Evolutionary conservation across 2,888 invertebrate species (phyloP).

Genomic region (Trissoscelio sp.): DNA sequence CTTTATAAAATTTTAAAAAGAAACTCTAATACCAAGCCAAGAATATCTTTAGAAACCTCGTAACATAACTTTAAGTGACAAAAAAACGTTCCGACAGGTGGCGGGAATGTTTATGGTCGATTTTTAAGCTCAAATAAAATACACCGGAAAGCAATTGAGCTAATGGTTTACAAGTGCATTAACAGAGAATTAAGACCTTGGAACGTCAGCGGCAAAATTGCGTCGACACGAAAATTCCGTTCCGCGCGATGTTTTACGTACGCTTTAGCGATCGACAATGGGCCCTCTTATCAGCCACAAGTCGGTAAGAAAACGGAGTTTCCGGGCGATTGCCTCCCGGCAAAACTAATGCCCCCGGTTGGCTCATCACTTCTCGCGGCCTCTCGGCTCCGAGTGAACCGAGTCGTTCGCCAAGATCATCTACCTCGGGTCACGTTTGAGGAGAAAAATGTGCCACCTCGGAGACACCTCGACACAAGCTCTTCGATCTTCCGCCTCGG

Average conservation of each 20-base stretch:
- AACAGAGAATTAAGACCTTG: constrained; percentile 18
- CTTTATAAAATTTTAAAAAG: too few species aligned
- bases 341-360: constrained; percentile 51
- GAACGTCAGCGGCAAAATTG: not conserved
- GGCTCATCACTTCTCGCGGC: constrained; percentile 23
- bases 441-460: constrained; percentile 15
- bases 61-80: too few species aligned
- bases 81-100: not conserved
- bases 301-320: constrained; percentile 51
- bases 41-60: too few species aligned
- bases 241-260: constrained; percentile 7
- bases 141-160: not conserved
- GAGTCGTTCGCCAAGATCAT: constrained; percentile 17
- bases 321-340: constrained; percentile 55
- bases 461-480: not conserved
- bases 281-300: constrained; percentile 60
- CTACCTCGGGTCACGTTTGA: constrained; percentile 23
- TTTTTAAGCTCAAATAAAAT: not conserved
- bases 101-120: not conserved
- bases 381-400: constrained; percentile 3
- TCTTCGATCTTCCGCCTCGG: constrained; percentile 10
- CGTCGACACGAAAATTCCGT: constrained; percentile 9
- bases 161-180: constrained; percentile 9
- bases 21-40: too few species aligned
- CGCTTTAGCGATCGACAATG: not conserved